These are phyloP conservation scores for Oreotrochilus melanogaster DNA, from an alignment of 2,113 vertebrate genomes.

Conservation along the genomic window DNA sequence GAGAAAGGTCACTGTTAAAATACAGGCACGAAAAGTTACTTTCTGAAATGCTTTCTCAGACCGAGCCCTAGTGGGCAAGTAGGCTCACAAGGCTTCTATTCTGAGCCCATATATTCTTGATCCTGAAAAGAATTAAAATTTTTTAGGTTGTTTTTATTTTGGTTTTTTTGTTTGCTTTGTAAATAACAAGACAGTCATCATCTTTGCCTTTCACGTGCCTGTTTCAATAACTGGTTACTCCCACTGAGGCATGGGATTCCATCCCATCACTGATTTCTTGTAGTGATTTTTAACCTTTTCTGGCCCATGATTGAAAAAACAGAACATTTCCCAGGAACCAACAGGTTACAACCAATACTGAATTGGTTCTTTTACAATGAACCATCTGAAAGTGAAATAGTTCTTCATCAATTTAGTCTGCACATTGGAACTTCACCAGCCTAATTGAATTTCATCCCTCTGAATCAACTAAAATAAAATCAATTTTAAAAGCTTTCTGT, in stretches of 20 bases:
- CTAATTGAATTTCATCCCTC: neutral
- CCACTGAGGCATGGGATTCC: neutral
- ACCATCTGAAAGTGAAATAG: neutral
- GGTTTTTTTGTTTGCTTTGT: neutral
- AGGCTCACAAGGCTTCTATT: slow-evolving; percentile 43
- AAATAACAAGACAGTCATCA: neutral
- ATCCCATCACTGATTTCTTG: neutral
- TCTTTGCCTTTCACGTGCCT: slow-evolving; percentile 43
- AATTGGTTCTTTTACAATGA: neutral
- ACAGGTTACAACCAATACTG: slow-evolving; percentile 1
- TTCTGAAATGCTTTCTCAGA: slow-evolving; percentile 63
- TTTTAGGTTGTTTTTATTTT: neutral
- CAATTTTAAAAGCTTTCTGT: neutral
- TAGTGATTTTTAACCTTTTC: neutral
- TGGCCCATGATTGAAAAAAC: neutral
- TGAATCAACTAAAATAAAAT: neutral
- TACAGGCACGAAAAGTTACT: slow-evolving; percentile 64
- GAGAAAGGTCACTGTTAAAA: slow-evolving; percentile 75
- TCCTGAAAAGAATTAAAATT: neutral
- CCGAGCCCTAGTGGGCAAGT: slow-evolving; percentile 48
- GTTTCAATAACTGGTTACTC: slow-evolving; percentile 2
- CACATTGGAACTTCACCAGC: neutral
- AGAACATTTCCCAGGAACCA: neutral
- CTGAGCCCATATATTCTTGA: neutral
- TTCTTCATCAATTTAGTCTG: neutral